Conservation (phyloP, 2,113 vertebrate species). For the Phycodurus eques region DNA sequence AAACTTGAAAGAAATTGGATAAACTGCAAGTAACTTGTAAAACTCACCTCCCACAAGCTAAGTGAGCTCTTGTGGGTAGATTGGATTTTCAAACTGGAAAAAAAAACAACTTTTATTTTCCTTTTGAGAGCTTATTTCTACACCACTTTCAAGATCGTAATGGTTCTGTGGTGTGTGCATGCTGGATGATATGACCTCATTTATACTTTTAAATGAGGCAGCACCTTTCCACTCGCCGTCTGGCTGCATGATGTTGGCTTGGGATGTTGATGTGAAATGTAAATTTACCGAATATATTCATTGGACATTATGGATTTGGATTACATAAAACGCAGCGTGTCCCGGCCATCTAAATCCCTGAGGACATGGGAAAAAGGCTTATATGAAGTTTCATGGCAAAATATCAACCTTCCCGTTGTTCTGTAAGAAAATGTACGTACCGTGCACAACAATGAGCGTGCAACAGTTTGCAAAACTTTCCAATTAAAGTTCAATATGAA, state of each 20-base stretch:
- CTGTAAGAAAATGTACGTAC: not conserved
- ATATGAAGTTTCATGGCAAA: constrained; percentile 1
- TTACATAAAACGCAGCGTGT: constrained; percentile 13
- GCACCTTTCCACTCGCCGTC: constrained; percentile 11
- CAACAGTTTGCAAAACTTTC: constrained; percentile 6
- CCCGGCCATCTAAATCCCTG: constrained; percentile 8
- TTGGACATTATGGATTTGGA: constrained; percentile 5
- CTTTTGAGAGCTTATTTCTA: not conserved
- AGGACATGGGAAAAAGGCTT: not conserved
- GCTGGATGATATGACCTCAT: not conserved
- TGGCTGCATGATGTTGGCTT: too few relatives aligned
- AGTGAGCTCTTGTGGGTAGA: not conserved
- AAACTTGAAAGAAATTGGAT: not conserved
- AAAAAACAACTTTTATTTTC: not conserved
- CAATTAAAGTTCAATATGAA: constrained; percentile 6
- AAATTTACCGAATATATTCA: constrained; percentile 20
- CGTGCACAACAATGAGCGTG: too few relatives aligned
- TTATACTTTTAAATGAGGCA: not conserved
- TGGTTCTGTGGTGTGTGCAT: not conserved
- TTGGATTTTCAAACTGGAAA: not conserved
- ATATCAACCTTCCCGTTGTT: constrained; percentile 1
- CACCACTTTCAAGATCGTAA: not conserved
- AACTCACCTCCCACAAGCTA: not conserved
- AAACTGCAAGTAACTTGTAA: not conserved
- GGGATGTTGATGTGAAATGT: too few relatives aligned